Evolutionary conservation across 2,113 vertebrate genomes (phyloP).

Genomic region (Sorex araneus): DNA sequence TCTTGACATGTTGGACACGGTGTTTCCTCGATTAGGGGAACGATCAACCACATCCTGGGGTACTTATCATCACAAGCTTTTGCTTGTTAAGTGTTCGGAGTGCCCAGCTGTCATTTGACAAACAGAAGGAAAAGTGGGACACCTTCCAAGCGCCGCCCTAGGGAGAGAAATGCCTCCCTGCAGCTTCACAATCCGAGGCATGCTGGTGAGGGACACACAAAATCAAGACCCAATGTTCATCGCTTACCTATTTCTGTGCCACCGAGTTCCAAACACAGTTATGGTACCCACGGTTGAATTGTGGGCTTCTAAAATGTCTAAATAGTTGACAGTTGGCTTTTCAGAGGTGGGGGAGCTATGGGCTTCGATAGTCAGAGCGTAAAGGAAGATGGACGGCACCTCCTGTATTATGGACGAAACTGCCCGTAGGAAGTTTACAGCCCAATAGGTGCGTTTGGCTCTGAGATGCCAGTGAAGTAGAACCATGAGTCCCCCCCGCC

Average conservation of each 20-base stretch:
- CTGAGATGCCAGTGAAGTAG: too few relatives aligned
- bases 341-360: not conserved
- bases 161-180: not conserved
- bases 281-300: too few relatives aligned
- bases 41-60: not conserved
- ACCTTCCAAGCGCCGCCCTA: not conserved
- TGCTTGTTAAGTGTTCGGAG: not conserved
- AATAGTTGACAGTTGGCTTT: not conserved
- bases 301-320: too few relatives aligned
- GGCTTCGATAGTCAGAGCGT: not conserved
- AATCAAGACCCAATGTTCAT: too few relatives aligned
- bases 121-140: not conserved
- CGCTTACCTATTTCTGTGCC: too few relatives aligned
- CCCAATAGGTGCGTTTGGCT: not conserved
- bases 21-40: slow-evolving; percentile 7
- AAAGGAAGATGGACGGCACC: not conserved
- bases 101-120: slow-evolving; percentile 27
- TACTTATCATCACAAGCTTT: not conserved
- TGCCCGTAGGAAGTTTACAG: not conserved
- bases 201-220: too few relatives aligned
- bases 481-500: too few relatives aligned
- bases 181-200: too few relatives aligned
- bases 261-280: too few relatives aligned
- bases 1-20: not conserved
- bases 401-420: not conserved